phyloP scores from a whole-genome alignment of 1,140 invertebrate genomes.

The Phocides pigmalion region DNA sequence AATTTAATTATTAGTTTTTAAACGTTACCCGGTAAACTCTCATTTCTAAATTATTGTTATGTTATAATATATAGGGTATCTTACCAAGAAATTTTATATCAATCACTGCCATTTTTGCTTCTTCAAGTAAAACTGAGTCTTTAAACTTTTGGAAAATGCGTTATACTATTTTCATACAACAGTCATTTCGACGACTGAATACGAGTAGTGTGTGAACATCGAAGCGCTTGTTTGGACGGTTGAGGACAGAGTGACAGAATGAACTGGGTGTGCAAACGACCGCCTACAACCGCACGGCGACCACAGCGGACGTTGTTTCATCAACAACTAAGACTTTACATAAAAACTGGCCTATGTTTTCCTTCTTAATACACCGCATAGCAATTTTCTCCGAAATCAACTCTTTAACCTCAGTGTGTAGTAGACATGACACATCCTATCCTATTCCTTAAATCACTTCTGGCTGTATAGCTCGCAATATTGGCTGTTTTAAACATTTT shows the following conservation, averaged over 20 bases:
- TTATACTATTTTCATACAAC: slow-evolving; percentile 28
- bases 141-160: slow-evolving; percentile 25
- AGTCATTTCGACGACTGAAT: slow-evolving; percentile 38
- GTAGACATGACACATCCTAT: not conserved
- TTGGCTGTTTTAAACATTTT: too few species aligned
- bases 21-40: too few species aligned
- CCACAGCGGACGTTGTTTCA: slow-evolving; percentile 45
- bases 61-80: too few species aligned
- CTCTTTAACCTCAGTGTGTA: not conserved
- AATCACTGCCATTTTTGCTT: slow-evolving; percentile 60
- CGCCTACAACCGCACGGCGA: slow-evolving; percentile 18
- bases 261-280: slow-evolving; percentile 9
- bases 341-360: slow-evolving; percentile 19
- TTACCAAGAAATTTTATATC: slow-evolving; percentile 61
- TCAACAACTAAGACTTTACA: slow-evolving; percentile 45
- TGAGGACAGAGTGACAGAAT: slow-evolving; percentile 36
- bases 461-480: too few species aligned
- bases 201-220: slow-evolving; percentile 25
- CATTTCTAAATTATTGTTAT: too few species aligned
- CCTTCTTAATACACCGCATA: slow-evolving; percentile 2
- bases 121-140: slow-evolving; percentile 3
- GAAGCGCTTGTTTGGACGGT: slow-evolving; percentile 26
- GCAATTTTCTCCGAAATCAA: slow-evolving; percentile 2
- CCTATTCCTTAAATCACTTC: not conserved
- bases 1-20: too few species aligned